A percentile compares a stretch with the other conserved stretches of the same genome.
Evolutionary conservation across 1,140 invertebrate species (phyloP).

Genomic region (Xylocopa sonorina): DNA sequence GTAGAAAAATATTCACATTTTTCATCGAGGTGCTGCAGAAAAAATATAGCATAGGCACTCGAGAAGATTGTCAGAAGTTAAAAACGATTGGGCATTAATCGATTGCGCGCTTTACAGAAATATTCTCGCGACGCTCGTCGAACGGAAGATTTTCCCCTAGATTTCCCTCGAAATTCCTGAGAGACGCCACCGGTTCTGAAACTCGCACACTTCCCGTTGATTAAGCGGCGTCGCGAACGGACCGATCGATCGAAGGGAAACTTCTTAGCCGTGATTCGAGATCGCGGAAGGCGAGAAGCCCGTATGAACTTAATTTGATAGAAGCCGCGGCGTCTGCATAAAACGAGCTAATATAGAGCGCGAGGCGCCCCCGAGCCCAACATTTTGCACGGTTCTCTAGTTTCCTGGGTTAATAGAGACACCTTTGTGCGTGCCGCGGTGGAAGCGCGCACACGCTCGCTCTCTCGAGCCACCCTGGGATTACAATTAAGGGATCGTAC

Average conservation of each 20-base stretch:
- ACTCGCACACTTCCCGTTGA: not conserved
- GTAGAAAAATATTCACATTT: not conserved
- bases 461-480: slow-evolving; percentile 18
- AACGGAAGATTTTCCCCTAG: not conserved
- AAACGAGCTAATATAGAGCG: slow-evolving; percentile 63
- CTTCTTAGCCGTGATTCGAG: slow-evolving; percentile 33
- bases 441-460: slow-evolving; percentile 8
- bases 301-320: slow-evolving; percentile 61
- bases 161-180: not conserved
- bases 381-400: slow-evolving; percentile 55
- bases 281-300: slow-evolving; percentile 35
- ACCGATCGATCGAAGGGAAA: slow-evolving; percentile 47
- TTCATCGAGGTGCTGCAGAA: not conserved
- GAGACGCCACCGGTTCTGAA: not conserved
- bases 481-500: slow-evolving; percentile 27
- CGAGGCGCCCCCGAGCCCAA: slow-evolving; percentile 23
- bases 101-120: too few species aligned
- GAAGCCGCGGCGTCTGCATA: slow-evolving; percentile 50
- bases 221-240: slow-evolving; percentile 21
- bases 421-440: slow-evolving; percentile 41
- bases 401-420: slow-evolving; percentile 41
- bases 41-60: not conserved
- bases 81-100: too few species aligned
- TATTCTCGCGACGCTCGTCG: not conserved
- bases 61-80: not conserved